phyloP scores from a whole-genome alignment of 2,888 invertebrate species.

The Theretra japonica region DNA sequence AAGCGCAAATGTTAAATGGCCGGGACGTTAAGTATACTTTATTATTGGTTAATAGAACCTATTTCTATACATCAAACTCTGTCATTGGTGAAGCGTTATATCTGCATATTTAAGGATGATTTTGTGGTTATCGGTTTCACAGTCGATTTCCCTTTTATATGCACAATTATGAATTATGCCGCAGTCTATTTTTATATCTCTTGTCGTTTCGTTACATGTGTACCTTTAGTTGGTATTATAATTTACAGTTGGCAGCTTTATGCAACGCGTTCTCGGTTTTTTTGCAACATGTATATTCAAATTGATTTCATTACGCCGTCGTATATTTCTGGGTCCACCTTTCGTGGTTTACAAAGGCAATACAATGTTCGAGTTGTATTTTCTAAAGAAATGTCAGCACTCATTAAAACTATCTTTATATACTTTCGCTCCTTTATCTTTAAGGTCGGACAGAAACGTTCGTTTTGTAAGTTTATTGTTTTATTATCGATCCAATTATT shows the following conservation, averaged over 20 bases:
- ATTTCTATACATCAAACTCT: slow-evolving; percentile 66
- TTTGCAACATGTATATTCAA: slow-evolving; percentile 29
- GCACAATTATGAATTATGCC: slow-evolving; percentile 4
- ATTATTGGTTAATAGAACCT: slow-evolving; percentile 74
- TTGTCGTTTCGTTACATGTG: slow-evolving; percentile 8
- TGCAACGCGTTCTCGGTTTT: slow-evolving; percentile 23
- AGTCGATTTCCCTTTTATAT: slow-evolving; percentile 38
- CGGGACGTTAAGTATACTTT: slow-evolving; percentile 48
- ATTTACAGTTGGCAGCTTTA: slow-evolving; percentile 23
- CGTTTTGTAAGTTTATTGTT: slow-evolving; percentile 10
- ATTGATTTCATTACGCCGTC: slow-evolving; percentile 29
- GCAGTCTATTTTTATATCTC: background rate
- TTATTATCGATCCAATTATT: slow-evolving; percentile 10
- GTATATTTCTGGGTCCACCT: slow-evolving; percentile 19
- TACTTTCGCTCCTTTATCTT: slow-evolving; percentile 11
- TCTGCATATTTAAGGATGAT: slow-evolving; percentile 64
- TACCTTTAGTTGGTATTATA: slow-evolving; percentile 6
- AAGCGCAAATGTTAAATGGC: slow-evolving; percentile 39
- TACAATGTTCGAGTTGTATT: background rate
- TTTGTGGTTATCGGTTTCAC: slow-evolving; percentile 62
- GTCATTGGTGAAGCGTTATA: slow-evolving; percentile 58
- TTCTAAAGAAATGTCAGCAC: slow-evolving; percentile 23
- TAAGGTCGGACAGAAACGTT: background rate
- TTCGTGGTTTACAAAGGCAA: background rate
- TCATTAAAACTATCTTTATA: slow-evolving; percentile 20